A percentile compares a stretch with the other conserved stretches of the same genome.
These are phyloP conservation scores for Neuroterus valhalla DNA, from an alignment of 1,140 invertebrate species.

Conservation along the genomic window DNA sequence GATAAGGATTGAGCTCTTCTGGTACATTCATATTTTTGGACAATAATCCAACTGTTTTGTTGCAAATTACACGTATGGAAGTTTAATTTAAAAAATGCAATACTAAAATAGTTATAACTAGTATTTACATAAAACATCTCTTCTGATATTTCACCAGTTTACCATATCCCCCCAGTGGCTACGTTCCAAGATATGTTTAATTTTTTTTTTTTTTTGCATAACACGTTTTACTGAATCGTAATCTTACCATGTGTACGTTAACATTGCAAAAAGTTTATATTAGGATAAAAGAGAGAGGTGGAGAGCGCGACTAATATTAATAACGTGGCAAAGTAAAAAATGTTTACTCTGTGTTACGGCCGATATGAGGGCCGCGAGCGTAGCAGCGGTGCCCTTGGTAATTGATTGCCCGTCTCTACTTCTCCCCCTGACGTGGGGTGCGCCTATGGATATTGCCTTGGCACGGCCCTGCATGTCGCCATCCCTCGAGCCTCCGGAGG, in stretches of 20 bases:
- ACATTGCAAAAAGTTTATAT: constrained; percentile 2
- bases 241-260: background rate
- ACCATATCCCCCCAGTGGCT: too few species aligned
- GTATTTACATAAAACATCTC: too few species aligned
- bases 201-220: too few species aligned
- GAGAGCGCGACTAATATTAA: constrained; percentile 69
- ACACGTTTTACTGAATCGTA: too few species aligned
- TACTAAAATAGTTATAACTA: too few species aligned
- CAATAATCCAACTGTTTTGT: too few species aligned
- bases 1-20: too few species aligned
- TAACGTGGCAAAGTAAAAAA: constrained; percentile 73
- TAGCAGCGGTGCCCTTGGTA: constrained; percentile 70
- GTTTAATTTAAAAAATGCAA: too few species aligned
- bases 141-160: too few species aligned
- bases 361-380: constrained; percentile 73
- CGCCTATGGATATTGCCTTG: constrained; percentile 71
- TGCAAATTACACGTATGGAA: too few species aligned
- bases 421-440: constrained; percentile 68
- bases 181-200: too few species aligned
- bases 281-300: constrained; percentile 35
- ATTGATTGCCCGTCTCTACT: constrained; percentile 73
- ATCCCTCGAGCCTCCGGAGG: constrained; percentile 48
- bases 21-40: too few species aligned
- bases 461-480: constrained; percentile 54
- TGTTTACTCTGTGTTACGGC: constrained; percentile 73